A percentile compares a stretch with the other conserved stretches of the same genome.
These are phyloP conservation scores for Polyergus mexicanus DNA, from an alignment of 1,140 invertebrate species.

Conservation along the genomic window DNA sequence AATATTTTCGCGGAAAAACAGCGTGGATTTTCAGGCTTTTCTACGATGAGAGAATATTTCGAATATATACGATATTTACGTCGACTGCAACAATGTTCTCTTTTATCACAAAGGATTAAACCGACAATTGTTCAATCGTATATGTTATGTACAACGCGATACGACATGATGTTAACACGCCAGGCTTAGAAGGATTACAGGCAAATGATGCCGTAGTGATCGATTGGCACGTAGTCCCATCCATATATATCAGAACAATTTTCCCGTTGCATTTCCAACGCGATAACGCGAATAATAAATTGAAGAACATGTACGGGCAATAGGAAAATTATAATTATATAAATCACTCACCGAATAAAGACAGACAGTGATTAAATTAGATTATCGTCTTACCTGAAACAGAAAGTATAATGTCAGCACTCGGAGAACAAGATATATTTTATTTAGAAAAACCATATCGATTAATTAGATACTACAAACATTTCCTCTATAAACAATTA, in stretches of 20 bases:
- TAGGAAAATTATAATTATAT: conserved; percentile 16
- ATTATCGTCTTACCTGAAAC: conserved; percentile 61
- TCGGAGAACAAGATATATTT: background rate
- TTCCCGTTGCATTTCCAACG: background rate
- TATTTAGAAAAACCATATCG: background rate
- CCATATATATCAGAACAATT: background rate
- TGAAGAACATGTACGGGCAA: background rate
- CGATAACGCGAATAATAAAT: background rate
- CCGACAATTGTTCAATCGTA: conserved; percentile 35
- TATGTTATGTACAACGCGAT: conserved; percentile 13
- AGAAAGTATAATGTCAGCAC: background rate
- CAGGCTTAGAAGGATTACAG: conserved; percentile 20
- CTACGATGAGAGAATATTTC: conserved; percentile 24
- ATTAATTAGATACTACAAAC: background rate
- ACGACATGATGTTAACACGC: conserved; percentile 39
- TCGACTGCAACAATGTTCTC: conserved; percentile 5
- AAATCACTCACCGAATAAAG: conserved; percentile 32
- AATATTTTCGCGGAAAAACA: conserved; percentile 6
- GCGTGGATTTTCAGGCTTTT: conserved; percentile 28
- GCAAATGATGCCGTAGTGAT: conserved; percentile 21
- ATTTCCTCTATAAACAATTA: background rate
- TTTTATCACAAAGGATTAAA: conserved; percentile 38
- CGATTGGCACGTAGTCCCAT: conserved; percentile 1
- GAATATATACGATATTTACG: conserved; percentile 21
- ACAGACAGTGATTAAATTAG: background rate